Evolutionary conservation across 2,113 vertebrate genomes (phyloP).

Genomic region (Grantiella picta): DNA sequence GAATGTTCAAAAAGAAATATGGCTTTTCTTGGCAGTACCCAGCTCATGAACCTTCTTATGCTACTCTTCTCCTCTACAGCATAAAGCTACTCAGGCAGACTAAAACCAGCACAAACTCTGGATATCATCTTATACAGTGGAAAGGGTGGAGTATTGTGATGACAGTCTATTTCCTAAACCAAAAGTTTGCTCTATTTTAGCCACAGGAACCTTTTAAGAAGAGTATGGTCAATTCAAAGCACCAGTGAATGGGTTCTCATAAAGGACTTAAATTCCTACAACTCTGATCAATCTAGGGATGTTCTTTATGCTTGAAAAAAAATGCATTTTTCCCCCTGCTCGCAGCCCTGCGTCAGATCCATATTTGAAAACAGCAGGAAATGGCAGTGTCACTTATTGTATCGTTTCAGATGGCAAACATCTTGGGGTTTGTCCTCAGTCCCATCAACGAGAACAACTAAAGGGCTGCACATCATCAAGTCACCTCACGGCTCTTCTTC

Average conservation of each 20-base stretch:
- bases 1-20: neutral
- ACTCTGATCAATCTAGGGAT: neutral
- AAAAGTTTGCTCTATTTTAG: neutral
- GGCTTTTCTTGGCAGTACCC: neutral
- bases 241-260: neutral
- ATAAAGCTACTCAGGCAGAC: neutral
- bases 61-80: neutral
- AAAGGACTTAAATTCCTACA: neutral
- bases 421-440: neutral
- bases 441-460: neutral
- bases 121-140: neutral
- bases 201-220: neutral
- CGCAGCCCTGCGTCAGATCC: neutral
- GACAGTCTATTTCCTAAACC: neutral
- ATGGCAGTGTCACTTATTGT: neutral
- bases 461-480: neutral
- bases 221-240: neutral
- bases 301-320: neutral
- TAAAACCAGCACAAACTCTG: neutral
- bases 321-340: fast-evolving
- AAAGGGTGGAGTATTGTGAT: neutral
- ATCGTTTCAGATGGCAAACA: neutral
- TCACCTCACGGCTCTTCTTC: neutral
- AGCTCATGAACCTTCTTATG: neutral
- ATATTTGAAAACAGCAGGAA: neutral